Base-by-base conservation (phyloP, 2,888 invertebrate genomes). In the Deilephila elpenor region DNA sequence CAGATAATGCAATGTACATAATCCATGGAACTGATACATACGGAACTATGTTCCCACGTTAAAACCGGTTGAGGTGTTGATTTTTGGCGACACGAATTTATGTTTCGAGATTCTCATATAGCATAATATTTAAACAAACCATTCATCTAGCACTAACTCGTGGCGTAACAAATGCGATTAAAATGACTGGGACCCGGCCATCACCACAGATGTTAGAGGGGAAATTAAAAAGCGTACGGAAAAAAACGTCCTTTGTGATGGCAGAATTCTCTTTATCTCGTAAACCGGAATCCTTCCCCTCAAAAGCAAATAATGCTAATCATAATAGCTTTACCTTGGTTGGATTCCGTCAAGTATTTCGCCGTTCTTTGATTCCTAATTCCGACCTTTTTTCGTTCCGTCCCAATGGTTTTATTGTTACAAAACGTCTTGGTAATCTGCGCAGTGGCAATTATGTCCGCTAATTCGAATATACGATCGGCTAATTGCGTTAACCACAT, bases 321-420 rank as follows among this genome's bases (percentile, higher is more conserved):
- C 93, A 91, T 93, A 94, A 94, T 93, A 88, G 91, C 90, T 94
- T 93, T 94, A 94, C 93, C 92, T 93, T 93, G 91, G 86, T 78
- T 80, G 91, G 89, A 91, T 92, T 90, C 91, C 90, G 89, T 93
- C 89, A 90, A 93, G 93, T 92, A 91, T 93, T 88, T 83, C 83
- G 89, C 88, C 86, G 86, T 83, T 78, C 80, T 80, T 82, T 86
- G 84, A 86, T 88, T 89, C 89, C 85, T 87, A 86, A 88, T 64
- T 64, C 32, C 53, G 80, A 86, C 88, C 88, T 91, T 92, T 92
- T 90, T 87, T 79, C 79, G 78, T 82, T 62, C 32, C 53, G 81
- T 82, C 83, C 82, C 84, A 84, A 84, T 84, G 87, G 84, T 88
- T 89, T 91, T 89, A 88, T 89, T 89, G 86, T 89, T 89, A 86